Conservation (phyloP, 2,113 vertebrate species). For the Thunnus maccoyii region DNA sequence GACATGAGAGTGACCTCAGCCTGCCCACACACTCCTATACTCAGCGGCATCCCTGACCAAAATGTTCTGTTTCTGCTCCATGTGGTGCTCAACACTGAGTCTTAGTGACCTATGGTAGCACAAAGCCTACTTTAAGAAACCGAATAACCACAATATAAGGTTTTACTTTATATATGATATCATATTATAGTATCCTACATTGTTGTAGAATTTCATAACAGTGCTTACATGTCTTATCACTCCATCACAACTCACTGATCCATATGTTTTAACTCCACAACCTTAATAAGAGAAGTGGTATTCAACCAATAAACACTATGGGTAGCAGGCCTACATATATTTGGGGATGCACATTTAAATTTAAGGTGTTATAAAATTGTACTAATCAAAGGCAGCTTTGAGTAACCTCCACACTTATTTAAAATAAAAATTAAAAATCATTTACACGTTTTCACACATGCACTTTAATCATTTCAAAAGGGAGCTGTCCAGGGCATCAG, state of each 20-base stretch:
- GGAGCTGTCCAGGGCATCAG: conserved; percentile 72
- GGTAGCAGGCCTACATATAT: neutral
- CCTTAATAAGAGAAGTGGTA: neutral
- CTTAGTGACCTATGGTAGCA: conserved; percentile 39
- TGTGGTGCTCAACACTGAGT: conserved; percentile 41
- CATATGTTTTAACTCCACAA: neutral
- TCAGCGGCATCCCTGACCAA: conserved; percentile 53
- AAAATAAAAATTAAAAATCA: neutral
- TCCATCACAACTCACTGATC: neutral
- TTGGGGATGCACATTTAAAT: neutral
- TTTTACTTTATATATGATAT: conserved; percentile 7
- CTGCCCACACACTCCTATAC: conserved; percentile 33
- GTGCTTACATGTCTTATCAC: neutral
- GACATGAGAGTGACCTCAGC: conserved; percentile 77
- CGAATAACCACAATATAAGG: conserved; percentile 19
- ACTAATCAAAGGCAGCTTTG: neutral
- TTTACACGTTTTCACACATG: conserved; percentile 4
- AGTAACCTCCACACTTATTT: neutral
- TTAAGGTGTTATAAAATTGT: neutral
- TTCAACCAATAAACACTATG: neutral
- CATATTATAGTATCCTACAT: neutral
- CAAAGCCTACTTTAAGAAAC: conserved; percentile 2
- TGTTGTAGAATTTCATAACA: conserved; percentile 5
- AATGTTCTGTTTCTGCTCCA: conserved; percentile 50
- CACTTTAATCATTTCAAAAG: conserved; percentile 59